Evolutionary conservation across 2,113 vertebrate genomes (phyloP).

Genomic region (Oreochromis tanganicae): DNA sequence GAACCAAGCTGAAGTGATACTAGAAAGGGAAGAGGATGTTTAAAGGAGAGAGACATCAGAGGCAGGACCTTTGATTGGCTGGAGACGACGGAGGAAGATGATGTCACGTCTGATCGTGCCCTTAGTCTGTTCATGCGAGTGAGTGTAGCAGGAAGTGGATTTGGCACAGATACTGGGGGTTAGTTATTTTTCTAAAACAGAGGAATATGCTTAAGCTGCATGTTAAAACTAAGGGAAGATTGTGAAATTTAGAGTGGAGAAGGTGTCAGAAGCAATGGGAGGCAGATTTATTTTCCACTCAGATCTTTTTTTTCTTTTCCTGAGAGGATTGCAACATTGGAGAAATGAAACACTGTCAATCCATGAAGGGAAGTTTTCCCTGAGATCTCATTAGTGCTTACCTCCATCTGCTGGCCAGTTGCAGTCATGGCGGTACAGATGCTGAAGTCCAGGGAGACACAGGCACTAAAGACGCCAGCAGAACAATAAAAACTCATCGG

Average conservation of each 20-base stretch:
- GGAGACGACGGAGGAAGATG: conserved; percentile 3
- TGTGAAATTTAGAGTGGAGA: not conserved
- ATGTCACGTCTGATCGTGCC: conserved; percentile 23
- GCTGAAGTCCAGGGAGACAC: not conserved
- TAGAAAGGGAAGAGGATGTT: conserved; percentile 48
- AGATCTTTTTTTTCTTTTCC: not conserved
- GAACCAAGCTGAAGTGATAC: conserved; percentile 1
- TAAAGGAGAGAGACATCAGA: conserved; percentile 21
- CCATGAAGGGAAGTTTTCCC: conserved; percentile 49
- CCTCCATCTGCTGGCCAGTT: conserved; percentile 63
- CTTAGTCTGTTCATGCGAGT: not conserved
- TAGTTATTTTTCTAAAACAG: conserved; percentile 2
- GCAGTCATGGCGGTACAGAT: conserved; percentile 1
- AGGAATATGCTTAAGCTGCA: conserved; percentile 24
- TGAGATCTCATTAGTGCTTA: conserved; percentile 43
- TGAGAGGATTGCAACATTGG: not conserved
- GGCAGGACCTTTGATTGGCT: conserved; percentile 58
- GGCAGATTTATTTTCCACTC: not conserved
- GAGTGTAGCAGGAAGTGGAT: conserved; percentile 18
- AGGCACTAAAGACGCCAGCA: not conserved
- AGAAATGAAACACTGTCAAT: conserved; percentile 11
- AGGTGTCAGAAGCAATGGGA: not conserved
- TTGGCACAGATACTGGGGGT: not conserved
- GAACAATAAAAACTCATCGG: not conserved
- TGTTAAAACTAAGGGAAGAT: not conserved